Conservation (phyloP, 2,797 vertebrate genomes). For the Alosa sapidissima region DNA sequence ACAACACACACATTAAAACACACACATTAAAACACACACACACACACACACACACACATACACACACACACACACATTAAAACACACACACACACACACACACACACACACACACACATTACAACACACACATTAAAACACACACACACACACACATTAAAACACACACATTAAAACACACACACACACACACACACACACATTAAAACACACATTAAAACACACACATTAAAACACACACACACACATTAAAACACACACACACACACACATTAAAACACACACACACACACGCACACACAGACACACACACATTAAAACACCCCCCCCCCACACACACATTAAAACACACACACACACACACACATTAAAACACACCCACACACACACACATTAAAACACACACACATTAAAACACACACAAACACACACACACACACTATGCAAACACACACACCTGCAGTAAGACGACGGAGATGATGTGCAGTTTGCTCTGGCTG, state of each 20-base stretch:
- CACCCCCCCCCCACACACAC: neutral
- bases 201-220: slow-evolving; percentile 70
- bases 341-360: neutral
- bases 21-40: neutral
- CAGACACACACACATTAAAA: neutral
- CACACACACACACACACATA: slow-evolving; percentile 71
- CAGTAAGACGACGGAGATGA: slow-evolving; percentile 84
- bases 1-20: neutral
- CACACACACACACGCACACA: neutral
- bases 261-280: neutral
- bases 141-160: neutral
- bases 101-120: neutral
- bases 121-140: neutral
- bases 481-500: slow-evolving; percentile 79
- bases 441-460: slow-evolving; percentile 65
- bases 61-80: neutral
- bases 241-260: neutral
- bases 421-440: neutral
- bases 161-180: neutral
- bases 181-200: neutral
- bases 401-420: neutral
- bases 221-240: neutral
- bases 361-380: neutral
- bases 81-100: neutral
- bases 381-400: neutral